Conservation (phyloP, 1,140 invertebrate species). For the Penaeus japonicus region DNA sequence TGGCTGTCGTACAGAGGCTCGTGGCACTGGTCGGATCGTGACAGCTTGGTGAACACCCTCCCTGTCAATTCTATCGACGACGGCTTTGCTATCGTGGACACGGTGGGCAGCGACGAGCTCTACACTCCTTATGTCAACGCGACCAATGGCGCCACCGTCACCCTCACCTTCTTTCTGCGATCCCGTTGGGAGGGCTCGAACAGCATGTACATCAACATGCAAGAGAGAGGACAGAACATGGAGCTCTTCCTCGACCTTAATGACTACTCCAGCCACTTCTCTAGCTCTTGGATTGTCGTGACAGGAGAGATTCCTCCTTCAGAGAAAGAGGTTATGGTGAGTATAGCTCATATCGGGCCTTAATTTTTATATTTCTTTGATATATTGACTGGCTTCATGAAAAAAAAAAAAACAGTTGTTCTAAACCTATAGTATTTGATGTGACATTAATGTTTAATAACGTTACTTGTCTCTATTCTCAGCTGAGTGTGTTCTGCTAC, state of each 20-base stretch:
- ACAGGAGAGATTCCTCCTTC: neutral
- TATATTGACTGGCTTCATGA: no score
- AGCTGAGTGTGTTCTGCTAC: conserved; percentile 29
- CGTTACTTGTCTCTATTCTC: neutral
- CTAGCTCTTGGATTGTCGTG: neutral
- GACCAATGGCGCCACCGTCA: neutral
- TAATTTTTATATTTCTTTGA: no score
- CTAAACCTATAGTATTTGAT: no score
- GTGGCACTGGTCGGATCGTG: conserved; percentile 6
- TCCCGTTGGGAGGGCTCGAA: neutral
- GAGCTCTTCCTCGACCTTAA: neutral
- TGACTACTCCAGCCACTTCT: neutral
- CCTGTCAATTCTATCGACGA: neutral
- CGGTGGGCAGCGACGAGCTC: conserved; percentile 1
- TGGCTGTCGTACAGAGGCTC: neutral
- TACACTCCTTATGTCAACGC: conserved; percentile 17
- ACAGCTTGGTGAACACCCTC: neutral
- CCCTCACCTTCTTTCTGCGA: conserved; percentile 21
- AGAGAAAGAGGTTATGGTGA: neutral
- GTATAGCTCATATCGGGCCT: neutral
- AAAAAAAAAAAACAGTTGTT: no score
- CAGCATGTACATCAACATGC: neutral
- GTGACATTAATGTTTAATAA: no score
- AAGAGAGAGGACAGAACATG: neutral
- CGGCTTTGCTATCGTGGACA: conserved; percentile 29